A percentile compares a stretch with the other conserved stretches of the same genome.
phyloP scores from a whole-genome alignment of 2,113 vertebrate genomes.

The Aptenodytes patagonicus region DNA sequence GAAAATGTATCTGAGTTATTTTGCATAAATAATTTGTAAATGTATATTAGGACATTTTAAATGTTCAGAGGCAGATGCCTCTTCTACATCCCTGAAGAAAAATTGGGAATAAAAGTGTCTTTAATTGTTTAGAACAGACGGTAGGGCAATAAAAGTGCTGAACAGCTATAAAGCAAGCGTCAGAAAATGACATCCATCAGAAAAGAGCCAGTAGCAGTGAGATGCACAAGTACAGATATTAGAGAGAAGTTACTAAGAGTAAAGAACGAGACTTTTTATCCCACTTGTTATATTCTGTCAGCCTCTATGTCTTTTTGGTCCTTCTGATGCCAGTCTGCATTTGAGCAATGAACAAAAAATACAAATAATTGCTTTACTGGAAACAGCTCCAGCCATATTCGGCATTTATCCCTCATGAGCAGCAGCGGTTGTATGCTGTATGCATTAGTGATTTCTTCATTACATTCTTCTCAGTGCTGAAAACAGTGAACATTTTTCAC shows the following conservation, averaged over 20 bases:
- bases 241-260: background rate
- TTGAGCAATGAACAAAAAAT: background rate
- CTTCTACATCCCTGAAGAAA: background rate
- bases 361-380: background rate
- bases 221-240: background rate
- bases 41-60: background rate
- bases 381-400: background rate
- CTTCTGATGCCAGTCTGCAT: background rate
- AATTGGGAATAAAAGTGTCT: background rate
- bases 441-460: background rate
- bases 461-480: background rate
- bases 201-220: background rate
- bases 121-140: conserved; percentile 9
- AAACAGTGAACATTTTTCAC: background rate
- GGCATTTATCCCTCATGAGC: background rate
- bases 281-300: background rate
- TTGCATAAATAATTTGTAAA: background rate
- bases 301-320: background rate
- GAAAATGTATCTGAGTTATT: background rate
- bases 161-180: background rate
- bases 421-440: background rate
- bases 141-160: background rate
- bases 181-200: background rate
- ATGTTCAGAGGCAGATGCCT: background rate
- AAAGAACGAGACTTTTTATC: background rate